These are phyloP conservation scores for Dromiciops gliroides DNA, from an alignment of 2,113 vertebrate genomes.

Conservation along the genomic window DNA sequence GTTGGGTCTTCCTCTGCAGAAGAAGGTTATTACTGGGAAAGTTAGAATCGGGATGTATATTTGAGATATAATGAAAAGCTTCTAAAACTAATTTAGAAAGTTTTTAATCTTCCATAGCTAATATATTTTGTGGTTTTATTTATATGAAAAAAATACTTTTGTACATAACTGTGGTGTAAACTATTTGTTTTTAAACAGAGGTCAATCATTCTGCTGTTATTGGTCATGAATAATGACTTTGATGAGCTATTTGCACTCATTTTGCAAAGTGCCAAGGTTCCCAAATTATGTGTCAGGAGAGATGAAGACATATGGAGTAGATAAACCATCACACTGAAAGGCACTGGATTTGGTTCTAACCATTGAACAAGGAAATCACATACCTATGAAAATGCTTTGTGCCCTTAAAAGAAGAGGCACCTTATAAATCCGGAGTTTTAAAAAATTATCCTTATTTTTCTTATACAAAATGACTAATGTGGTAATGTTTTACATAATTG, in stretches of 20 bases:
- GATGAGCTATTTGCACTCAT: slow-evolving; percentile 4
- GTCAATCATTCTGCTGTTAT: neutral
- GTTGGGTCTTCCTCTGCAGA: neutral
- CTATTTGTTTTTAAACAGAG: neutral
- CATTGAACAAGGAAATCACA: slow-evolving; percentile 13
- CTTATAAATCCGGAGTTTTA: slow-evolving; percentile 3
- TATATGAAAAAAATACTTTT: slow-evolving; percentile 60
- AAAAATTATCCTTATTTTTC: no score
- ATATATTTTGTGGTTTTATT: slow-evolving; percentile 51
- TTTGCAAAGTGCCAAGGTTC: slow-evolving; percentile 23
- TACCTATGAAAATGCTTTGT: neutral
- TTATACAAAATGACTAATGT: no score
- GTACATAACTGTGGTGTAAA: neutral
- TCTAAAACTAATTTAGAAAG: slow-evolving; percentile 38
- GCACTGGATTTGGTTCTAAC: neutral
- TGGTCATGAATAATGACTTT: neutral
- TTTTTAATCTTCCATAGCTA: slow-evolving; percentile 9
- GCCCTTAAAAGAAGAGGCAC: slow-evolving; percentile 2
- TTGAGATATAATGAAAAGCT: slow-evolving; percentile 1
- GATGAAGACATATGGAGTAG: slow-evolving; percentile 9
- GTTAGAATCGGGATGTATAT: neutral
- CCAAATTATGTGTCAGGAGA: slow-evolving; percentile 37
- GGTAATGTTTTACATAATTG: no score
- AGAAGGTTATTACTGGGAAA: neutral
- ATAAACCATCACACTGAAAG: slow-evolving; percentile 3